Base-by-base conservation (phyloP, 2,888 invertebrate species). In the Acrobasis consociella region DNA sequence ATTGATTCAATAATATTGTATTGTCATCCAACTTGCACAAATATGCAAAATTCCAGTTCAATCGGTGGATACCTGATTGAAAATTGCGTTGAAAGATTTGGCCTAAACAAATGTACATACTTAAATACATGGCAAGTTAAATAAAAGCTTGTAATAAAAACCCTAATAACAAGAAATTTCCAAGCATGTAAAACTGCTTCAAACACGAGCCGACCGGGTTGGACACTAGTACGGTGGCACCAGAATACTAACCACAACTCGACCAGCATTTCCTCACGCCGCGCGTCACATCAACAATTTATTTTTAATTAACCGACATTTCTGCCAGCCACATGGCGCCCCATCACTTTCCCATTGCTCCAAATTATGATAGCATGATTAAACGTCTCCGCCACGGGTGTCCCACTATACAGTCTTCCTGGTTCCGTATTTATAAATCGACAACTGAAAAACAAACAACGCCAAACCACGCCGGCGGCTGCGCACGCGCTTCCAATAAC, bases 401-500 rank as follows among this genome's bases (percentile, higher is more conserved):
- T 83, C 83, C 76, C 66, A 72, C 73, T 66, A 77, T 16, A 72
- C 73, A 66, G 77, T 16, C 86, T 89, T 89, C 90, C 88, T 87
- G 84, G 85, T 86, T 82, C 81, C 80, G 81, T 89, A 89, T 90
- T 91, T 90, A 91, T 89, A 89, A 80, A 82, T 84, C 83, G 85
- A 86, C 87, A 85, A 74, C 77, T 83, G 83, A 89, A 91, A 91
- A 91, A 90, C 86, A 91, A 91, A 89, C 89, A 89, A 87, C 75
- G 78, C 83, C 83, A 84, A 83, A 78, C 75, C 49, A 49, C 55
- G 62, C 53, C 71, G 71, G 69, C 72, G 72, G 15, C 39, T 8
- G 64, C 63, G 66, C 74, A 64, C 64, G 62, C 67, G 66, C 67
- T 65, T 67, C 67, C 69, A 68, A 67, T 64, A 37, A n/a, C 15